A percentile compares a stretch with the other conserved stretches of the same genome.
phyloP scores from a whole-genome alignment of 2,797 vertebrate species.

The Limnodromus scolopaceus region DNA sequence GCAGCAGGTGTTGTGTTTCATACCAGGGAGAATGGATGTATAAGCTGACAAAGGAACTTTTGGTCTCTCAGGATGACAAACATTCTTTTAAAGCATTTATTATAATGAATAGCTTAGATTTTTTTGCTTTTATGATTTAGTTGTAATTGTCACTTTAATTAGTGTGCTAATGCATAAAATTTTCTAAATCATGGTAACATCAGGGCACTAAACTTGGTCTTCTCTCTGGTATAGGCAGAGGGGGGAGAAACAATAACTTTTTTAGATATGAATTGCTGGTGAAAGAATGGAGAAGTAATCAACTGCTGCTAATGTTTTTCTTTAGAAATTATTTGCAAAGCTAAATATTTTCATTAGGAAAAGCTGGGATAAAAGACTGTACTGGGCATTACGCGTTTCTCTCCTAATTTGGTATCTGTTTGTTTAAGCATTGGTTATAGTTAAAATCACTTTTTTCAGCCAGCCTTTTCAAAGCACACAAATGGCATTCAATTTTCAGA shows the following conservation, averaged over 20 bases:
- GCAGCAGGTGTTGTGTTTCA: not conserved
- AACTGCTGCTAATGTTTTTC: not conserved
- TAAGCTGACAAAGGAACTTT: not conserved
- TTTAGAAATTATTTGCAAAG: not conserved
- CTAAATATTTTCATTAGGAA: not conserved
- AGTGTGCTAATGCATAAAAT: not conserved
- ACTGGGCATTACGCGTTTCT: not conserved
- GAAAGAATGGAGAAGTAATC: not conserved
- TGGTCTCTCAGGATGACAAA: not conserved
- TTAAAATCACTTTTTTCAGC: not conserved
- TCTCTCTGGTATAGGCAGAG: not conserved
- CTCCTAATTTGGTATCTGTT: not conserved
- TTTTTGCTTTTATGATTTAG: not conserved
- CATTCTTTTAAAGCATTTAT: not conserved
- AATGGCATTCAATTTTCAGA: not conserved
- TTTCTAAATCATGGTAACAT: not conserved
- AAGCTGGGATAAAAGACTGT: not conserved
- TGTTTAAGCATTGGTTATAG: not conserved
- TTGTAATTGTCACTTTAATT: not conserved
- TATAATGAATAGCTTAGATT: not conserved
- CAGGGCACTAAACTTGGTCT: not conserved
- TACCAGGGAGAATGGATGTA: not conserved
- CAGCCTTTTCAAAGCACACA: not conserved
- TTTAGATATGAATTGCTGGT: not conserved
- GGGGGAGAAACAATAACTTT: not conserved